Conservation (phyloP, 35 echinoderm and acorn worm species). For the Stichopus chloronotus region DNA sequence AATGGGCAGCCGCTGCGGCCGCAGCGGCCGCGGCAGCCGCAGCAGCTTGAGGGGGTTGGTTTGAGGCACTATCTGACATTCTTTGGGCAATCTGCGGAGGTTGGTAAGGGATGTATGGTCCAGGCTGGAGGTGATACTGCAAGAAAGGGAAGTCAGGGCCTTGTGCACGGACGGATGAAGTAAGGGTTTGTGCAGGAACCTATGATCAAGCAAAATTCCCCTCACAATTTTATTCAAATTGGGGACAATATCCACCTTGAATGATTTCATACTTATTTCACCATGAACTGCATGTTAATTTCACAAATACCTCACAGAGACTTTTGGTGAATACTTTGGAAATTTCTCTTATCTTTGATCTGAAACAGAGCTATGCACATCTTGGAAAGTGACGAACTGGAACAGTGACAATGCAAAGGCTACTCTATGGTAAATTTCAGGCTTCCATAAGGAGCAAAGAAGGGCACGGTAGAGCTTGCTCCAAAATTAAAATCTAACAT, state of each 20-base stretch:
- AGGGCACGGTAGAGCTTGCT: no score
- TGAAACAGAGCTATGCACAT: no score
- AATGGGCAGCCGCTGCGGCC: conserved; percentile 59
- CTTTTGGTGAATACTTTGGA: no score
- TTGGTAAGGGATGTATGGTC: conserved; percentile 98
- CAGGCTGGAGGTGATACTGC: conserved; percentile 98
- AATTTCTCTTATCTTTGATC: no score
- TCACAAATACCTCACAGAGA: no score
- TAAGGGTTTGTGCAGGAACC: conserved; percentile 80
- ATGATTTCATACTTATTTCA: not conserved
- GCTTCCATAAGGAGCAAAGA: no score
- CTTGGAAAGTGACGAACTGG: no score
- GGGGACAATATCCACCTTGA: no score
- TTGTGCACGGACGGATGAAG: conserved; percentile 76
- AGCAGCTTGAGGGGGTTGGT: conserved; percentile 39
- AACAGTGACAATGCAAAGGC: no score
- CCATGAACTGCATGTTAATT: not conserved
- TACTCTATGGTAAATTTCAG: no score
- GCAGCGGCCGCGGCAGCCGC: conserved; percentile 23
- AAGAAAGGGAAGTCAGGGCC: conserved; percentile 93
- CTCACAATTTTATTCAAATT: not conserved
- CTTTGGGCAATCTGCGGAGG: conserved; percentile 97
- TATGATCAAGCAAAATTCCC: conserved; percentile 29
- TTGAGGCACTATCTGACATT: conserved; percentile 72
- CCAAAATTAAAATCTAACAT: no score